Evolutionary conservation across 2,888 invertebrate species (phyloP), one percentile per base, ranked within the genome.

Genomic region (Caenorhabditis sp.): DNA sequence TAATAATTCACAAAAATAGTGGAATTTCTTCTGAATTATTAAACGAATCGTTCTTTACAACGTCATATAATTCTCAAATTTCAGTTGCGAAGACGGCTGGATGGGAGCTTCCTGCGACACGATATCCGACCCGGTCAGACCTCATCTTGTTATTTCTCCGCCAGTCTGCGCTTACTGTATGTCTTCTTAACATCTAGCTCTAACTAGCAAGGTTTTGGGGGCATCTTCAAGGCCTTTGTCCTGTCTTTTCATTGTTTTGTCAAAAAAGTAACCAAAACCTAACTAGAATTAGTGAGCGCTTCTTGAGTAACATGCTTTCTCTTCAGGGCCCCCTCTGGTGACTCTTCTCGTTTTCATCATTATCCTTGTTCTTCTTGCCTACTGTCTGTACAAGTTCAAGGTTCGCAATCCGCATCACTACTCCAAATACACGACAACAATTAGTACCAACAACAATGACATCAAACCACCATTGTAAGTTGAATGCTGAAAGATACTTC

Each of bases 161-260:
- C 77, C 71, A 61, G 67, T 72, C 71, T 82, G 82, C 72, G 71
- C 76, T 77, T 82, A 77, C 67, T 82, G 82, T 82, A 82, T 65
- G 82, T 82, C 70, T 64, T 76, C 62, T 70, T 77, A 76, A 81
- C 81, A 44, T 6, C 44, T 37, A 60, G 58, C 55, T 64, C 50
- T 64, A 64, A 77, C 58, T 56, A 47, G 35, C 28, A 28, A 62
- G 64, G 55, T 61, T 77, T 68, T 40, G 65, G 65, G 15, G 65
- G 15, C 22, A 55, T 35, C 50, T 15, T 37, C 50, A 4, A 58
- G 51, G 50, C 60, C 58, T 74, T 62, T 68, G 61, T 68, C 61
- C 56, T 72, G 56, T 64, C 56, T 74, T 44, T 22, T 68, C n/a
- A n/a, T n/a, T n/a, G n/a, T 44, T 65, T 28, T 65, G 74, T 74